Percentiles rank a stretch among this genome's conserved stretches.
Evolutionary conservation across 37 sponge, comb jelly and placozoan species (phyloP).

Genomic region (Petrosia ficiformis): DNA sequence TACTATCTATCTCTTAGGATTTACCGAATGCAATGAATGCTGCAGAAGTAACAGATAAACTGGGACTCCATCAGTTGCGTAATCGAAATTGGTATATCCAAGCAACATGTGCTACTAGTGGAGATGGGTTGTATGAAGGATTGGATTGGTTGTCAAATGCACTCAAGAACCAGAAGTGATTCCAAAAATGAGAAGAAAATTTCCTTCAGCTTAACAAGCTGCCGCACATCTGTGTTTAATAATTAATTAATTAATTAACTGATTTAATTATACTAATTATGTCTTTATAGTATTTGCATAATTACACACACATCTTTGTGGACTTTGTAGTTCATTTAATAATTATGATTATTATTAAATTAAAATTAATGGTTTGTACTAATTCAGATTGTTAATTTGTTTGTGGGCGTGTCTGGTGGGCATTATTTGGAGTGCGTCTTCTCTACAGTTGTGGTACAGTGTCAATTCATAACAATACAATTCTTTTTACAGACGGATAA

Average conservation of each 20-base stretch:
- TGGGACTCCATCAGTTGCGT: conserved; percentile 83
- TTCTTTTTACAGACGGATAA: neutral
- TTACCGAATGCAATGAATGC: conserved; percentile 99
- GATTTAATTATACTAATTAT: neutral
- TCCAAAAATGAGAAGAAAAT: no score
- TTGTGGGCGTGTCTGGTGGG: no score
- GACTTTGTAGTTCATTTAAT: neutral
- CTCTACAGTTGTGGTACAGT: no score
- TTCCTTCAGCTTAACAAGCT: no score
- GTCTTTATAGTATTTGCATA: neutral
- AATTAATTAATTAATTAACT: neutral
- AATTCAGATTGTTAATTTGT: neutral
- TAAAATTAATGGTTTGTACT: neutral
- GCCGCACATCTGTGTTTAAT: no score
- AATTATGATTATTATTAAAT: neutral
- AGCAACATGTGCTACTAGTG: conserved; percentile 98
- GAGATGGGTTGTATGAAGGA: conserved; percentile 99
- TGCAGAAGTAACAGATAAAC: conserved; percentile 97
- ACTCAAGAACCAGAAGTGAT: conserved; percentile 63
- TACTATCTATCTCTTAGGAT: conserved; percentile 65
- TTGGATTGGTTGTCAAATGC: conserved; percentile 93
- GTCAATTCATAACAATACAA: neutral
- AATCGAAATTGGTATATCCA: conserved; percentile 98
- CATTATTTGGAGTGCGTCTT: no score
- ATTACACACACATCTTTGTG: neutral